Conservation (phyloP, 2,797 vertebrate species). For the Mycteria americana region DNA sequence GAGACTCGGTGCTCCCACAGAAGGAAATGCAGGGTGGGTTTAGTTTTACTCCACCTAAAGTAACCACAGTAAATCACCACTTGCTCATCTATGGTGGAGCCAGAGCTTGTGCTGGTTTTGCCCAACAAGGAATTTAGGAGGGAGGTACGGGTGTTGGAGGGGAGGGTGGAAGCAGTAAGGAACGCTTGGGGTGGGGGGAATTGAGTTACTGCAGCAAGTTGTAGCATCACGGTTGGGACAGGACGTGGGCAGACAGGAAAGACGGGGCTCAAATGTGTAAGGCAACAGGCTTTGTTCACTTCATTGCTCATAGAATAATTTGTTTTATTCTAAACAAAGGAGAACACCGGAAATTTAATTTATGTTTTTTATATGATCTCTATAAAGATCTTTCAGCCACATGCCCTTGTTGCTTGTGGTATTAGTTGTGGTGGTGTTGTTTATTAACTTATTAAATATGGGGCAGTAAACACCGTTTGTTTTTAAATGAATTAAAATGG, state of each 20-base stretch:
- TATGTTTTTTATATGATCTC: neutral
- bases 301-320: neutral
- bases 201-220: neutral
- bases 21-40: accelerated
- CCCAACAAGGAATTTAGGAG: neutral
- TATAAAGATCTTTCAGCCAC: neutral
- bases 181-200: neutral
- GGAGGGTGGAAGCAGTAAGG: neutral
- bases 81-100: neutral
- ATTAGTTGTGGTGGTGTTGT: neutral
- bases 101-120: neutral
- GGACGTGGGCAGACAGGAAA: neutral
- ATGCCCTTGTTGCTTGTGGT: neutral
- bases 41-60: neutral
- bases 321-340: neutral
- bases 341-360: neutral
- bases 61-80: neutral
- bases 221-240: neutral
- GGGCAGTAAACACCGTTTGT: constrained; percentile 33
- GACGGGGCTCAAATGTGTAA: neutral
- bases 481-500: constrained; percentile 43
- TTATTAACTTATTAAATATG: constrained; percentile 45
- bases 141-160: neutral
- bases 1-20: neutral
- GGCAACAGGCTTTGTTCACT: neutral